Evolutionary conservation across 2,888 invertebrate species (phyloP), one percentile per base, ranked within the genome.

Genomic region (Aproaerema taeniolella): DNA sequence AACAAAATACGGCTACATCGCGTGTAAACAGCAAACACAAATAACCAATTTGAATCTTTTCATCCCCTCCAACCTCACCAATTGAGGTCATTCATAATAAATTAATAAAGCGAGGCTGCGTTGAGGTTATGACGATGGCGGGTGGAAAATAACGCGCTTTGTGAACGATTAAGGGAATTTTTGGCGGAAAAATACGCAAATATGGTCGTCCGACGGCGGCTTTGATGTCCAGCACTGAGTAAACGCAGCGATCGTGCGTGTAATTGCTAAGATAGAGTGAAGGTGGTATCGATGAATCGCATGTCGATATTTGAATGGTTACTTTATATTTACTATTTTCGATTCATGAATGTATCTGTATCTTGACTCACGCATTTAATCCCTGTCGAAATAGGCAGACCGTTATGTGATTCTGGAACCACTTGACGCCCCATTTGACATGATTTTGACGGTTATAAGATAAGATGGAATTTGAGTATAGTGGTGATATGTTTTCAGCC

Each of bases 191-290:
- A 58, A 16, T 35, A 39, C 39, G 33, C 37, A 39, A 36, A 43
- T 43, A 62, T 63, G 61, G 58, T 55, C 58, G 51, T 52, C 45
- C 55, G 55, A 59, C 64, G 69, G 66, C 48, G 43, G 49, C 58
- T 79, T 78, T 79, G 69, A 79, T 67, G 73, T 73, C 56, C 58
- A 58, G 58, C 67, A 67, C 66, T 75, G 73, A 74, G 78, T 71
- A 80, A 79, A 79, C 79, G 75, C 68, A 67, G 69, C 67, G 72
- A 62, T 60, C 62, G 62, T 55, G 49, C 44, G 43, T 51, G 58
- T 68, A 73, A 76, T 72, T 73, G 66, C 58, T 43, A 42, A 31
- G 29, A 31, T 63, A 69, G 64, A 51, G 72, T 52, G 60, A 69
- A 38, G 25, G 40, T 11, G 1, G 35, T 41, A 41, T 55, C 57